These are phyloP conservation scores for Engystomops pustulosus DNA, from an alignment of 2,113 vertebrate genomes.

Conservation along the genomic window DNA sequence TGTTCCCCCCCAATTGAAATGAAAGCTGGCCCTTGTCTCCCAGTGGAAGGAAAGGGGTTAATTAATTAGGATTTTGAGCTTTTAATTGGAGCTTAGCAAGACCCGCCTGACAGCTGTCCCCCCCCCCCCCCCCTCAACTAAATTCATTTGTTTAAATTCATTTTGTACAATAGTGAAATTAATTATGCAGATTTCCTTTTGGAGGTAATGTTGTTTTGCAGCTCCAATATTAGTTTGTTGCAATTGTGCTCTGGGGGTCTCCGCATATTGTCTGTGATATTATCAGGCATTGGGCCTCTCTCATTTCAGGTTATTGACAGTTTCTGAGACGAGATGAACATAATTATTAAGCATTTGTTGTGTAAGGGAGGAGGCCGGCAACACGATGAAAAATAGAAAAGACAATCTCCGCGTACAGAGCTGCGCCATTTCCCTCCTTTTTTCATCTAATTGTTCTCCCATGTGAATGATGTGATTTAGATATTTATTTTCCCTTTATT, in stretches of 20 bases:
- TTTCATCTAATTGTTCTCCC: conserved; percentile 14
- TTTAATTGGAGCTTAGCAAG: conserved; percentile 53
- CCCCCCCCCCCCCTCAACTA: background rate
- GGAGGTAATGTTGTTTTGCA: conserved; percentile 56
- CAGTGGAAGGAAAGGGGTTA: conserved; percentile 44
- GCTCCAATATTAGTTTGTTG: conserved; percentile 57
- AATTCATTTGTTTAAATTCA: conserved; percentile 58
- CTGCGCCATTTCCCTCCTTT: background rate
- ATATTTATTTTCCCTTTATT: conserved; percentile 32
- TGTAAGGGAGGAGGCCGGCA: conserved; percentile 2
- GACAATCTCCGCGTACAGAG: background rate
- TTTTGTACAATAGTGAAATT: conserved; percentile 48
- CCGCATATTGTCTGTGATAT: conserved; percentile 56
- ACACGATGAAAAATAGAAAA: background rate
- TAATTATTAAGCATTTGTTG: conserved; percentile 55
- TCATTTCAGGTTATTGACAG: conserved; percentile 59
- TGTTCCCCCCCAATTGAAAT: background rate
- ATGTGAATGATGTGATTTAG: background rate
- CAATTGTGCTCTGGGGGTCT: conserved; percentile 60
- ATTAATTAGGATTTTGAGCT: conserved; percentile 51
- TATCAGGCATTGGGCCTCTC: conserved; percentile 48
- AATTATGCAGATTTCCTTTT: conserved; percentile 55
- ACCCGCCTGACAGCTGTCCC: conserved; percentile 14
- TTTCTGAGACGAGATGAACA: conserved; percentile 55
- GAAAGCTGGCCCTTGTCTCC: background rate